phyloP scores from a whole-genome alignment of 2,113 vertebrate species.

The Colistium nudipinnis region DNA sequence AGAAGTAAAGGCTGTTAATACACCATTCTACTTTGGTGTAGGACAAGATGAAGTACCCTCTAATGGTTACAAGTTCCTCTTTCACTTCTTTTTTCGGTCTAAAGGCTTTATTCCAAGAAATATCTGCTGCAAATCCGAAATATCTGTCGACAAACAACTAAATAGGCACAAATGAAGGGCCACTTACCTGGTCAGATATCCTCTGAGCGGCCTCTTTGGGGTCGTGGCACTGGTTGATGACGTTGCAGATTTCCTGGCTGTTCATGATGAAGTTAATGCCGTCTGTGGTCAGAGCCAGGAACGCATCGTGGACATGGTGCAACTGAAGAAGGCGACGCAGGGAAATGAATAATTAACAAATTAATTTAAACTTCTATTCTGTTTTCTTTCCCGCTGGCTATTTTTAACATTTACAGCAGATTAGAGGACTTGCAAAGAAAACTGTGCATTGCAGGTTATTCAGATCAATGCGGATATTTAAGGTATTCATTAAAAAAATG shows the following conservation, averaged over 20 bases:
- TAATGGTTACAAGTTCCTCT: neutral
- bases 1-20: neutral
- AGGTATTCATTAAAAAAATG: too few relatives aligned
- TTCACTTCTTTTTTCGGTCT: too few relatives aligned
- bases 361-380: neutral
- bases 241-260: conserved; percentile 96
- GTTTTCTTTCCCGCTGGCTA: too few relatives aligned
- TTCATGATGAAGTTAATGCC: conserved; percentile 99
- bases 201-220: conserved; percentile 92
- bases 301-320: conserved; percentile 89
- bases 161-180: neutral
- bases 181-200: conserved; percentile 91
- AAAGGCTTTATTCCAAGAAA: too few relatives aligned
- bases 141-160: too few relatives aligned
- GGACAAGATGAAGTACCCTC: neutral
- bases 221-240: conserved; percentile 93
- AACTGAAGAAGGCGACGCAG: conserved; percentile 77
- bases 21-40: neutral
- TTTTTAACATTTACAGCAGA: too few relatives aligned
- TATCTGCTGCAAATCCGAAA: too few relatives aligned
- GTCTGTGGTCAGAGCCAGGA: conserved; percentile 95
- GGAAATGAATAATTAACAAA: neutral
- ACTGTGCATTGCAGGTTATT: too few relatives aligned
- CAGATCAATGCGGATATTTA: too few relatives aligned
- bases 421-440: too few relatives aligned